A percentile compares a stretch with the other conserved stretches of the same genome.
These are phyloP conservation scores for Thamnophis elegans DNA, from an alignment of 2,797 vertebrate genomes.

Conservation along the genomic window DNA sequence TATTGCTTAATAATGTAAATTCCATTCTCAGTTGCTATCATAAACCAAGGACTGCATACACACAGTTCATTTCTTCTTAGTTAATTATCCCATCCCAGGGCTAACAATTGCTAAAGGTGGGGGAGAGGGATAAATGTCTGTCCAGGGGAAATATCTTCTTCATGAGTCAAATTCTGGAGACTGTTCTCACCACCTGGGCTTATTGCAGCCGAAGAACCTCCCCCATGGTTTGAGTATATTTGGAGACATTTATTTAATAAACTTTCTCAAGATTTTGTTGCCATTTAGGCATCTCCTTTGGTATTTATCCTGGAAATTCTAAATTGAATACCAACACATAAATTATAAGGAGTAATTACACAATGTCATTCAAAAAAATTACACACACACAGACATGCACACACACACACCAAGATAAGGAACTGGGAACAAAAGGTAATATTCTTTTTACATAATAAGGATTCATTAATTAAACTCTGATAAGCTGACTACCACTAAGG, in stretches of 20 bases:
- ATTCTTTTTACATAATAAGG: neutral
- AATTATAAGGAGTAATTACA: neutral
- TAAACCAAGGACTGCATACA: neutral
- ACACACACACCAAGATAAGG: neutral
- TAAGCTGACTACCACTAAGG: neutral
- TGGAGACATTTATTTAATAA: neutral
- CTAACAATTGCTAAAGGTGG: neutral
- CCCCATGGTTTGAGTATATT: neutral
- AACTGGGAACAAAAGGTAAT: neutral
- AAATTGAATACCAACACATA: neutral
- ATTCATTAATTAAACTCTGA: neutral
- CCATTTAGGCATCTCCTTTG: neutral
- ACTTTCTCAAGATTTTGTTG: neutral
- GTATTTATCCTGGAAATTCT: neutral
- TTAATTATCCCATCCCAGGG: neutral
- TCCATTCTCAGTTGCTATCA: neutral
- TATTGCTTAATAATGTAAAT: neutral
- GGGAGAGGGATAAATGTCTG: neutral
- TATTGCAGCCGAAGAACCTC: neutral
- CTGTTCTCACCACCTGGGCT: neutral
- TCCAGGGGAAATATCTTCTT: neutral
- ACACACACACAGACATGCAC: too few relatives aligned
- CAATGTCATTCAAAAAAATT: neutral
- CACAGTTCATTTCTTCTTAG: neutral
- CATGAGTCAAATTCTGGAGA: neutral